Conservation (phyloP, 2,113 vertebrate genomes). For the Salminus brasiliensis region DNA sequence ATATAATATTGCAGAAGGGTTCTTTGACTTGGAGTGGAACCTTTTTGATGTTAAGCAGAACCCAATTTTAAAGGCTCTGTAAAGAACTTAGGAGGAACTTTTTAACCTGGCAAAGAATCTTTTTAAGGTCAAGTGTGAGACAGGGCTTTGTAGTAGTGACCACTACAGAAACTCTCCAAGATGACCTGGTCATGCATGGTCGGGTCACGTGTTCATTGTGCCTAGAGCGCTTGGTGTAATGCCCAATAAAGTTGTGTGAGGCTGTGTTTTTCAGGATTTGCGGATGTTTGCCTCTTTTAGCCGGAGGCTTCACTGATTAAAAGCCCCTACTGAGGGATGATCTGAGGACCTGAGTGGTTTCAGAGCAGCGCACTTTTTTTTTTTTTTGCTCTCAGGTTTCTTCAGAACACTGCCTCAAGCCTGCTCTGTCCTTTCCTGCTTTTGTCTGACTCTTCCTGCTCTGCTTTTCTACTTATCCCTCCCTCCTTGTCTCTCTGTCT, state of each 20-base stretch:
- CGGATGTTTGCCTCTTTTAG: background rate
- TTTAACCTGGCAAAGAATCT: too few species aligned
- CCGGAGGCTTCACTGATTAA: slow-evolving; percentile 25
- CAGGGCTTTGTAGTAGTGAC: too few species aligned
- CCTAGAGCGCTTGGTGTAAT: background rate
- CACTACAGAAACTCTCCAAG: background rate
- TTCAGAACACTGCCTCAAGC: slow-evolving; percentile 9
- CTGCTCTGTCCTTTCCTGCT: slow-evolving; percentile 12
- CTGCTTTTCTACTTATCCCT: slow-evolving; percentile 46
- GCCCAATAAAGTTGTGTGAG: background rate
- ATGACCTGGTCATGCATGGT: background rate
- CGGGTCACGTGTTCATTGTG: background rate
- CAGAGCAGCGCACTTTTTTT: background rate
- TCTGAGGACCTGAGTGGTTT: slow-evolving; percentile 27
- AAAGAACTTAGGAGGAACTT: too few species aligned
- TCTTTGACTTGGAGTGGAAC: too few species aligned
- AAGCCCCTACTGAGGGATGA: slow-evolving; percentile 20
- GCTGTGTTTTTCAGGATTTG: background rate
- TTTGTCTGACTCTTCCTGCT: slow-evolving; percentile 23
- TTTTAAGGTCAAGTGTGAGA: too few species aligned
- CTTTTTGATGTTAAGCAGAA: too few species aligned
- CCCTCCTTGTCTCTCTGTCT: too few species aligned
- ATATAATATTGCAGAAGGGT: too few species aligned
- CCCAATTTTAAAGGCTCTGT: too few species aligned
- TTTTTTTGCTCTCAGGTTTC: slow-evolving; percentile 10